Evolutionary conservation across 2,113 vertebrate species (phyloP).

Genomic region (Ophthalmolycus amberensis): DNA sequence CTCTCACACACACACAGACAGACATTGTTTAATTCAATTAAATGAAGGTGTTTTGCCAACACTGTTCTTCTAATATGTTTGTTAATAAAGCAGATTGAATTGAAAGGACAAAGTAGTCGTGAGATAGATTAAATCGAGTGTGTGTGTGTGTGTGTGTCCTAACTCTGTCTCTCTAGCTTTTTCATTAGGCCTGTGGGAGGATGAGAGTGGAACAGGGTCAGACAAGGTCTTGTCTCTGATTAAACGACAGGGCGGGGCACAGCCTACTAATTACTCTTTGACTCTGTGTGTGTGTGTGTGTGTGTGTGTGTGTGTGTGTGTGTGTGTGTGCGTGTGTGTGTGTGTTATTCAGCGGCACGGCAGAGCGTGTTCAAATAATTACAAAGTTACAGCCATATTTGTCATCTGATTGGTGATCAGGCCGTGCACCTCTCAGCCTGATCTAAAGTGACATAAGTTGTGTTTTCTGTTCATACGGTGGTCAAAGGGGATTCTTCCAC

Average conservation of each 20-base stretch:
- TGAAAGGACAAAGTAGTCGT: background rate
- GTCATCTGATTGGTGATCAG: constrained; percentile 12
- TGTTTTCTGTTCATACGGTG: background rate
- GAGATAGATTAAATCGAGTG: background rate
- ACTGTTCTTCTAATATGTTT: background rate
- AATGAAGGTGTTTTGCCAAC: constrained; percentile 8
- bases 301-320: background rate
- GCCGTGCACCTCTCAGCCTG: background rate
- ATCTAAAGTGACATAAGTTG: background rate
- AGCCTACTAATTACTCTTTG: constrained; percentile 38
- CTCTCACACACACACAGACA: background rate
- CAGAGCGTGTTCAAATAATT: constrained; percentile 16
- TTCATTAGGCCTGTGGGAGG: constrained; percentile 40
- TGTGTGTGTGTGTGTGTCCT: background rate
- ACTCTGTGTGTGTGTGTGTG: background rate
- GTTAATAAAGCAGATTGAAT: constrained; percentile 2
- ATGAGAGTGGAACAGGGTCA: constrained; percentile 37
- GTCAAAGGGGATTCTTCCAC: background rate
- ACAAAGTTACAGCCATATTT: constrained; percentile 19
- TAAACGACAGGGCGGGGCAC: constrained; percentile 36
- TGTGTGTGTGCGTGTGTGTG: constrained; percentile 15
- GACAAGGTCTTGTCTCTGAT: constrained; percentile 43
- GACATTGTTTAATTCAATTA: background rate
- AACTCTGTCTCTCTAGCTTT: constrained; percentile 10
- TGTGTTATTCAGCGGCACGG: background rate